Conservation (phyloP, 2,797 vertebrate species). For the Leptatherina wallacei region DNA sequence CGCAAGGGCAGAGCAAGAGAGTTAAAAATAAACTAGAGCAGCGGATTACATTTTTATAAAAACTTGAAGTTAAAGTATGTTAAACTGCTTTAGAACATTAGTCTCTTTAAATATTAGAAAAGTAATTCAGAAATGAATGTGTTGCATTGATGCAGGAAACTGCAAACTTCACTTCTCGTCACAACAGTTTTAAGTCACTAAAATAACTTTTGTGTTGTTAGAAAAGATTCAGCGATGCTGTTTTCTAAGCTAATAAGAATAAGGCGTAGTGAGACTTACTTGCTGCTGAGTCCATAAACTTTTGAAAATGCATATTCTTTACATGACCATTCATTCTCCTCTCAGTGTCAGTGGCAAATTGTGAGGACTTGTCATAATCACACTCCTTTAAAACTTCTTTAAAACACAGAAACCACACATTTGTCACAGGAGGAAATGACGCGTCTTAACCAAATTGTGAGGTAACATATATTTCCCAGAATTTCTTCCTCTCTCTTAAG, state of each 20-base stretch:
- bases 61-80: background rate
- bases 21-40: slow-evolving; percentile 21
- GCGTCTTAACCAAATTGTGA: slow-evolving; percentile 70
- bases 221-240: slow-evolving; percentile 1
- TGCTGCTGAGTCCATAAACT: slow-evolving; percentile 70
- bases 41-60: background rate
- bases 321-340: slow-evolving; percentile 84
- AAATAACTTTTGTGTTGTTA: slow-evolving; percentile 18
- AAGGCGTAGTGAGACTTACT: slow-evolving; percentile 73
- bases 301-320: slow-evolving; percentile 78
- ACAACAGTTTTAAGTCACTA: slow-evolving; percentile 14
- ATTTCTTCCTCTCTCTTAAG: slow-evolving; percentile 69
- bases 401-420: slow-evolving; percentile 81
- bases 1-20: slow-evolving; percentile 35
- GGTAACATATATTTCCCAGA: slow-evolving; percentile 84
- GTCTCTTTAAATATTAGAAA: background rate
- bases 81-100: slow-evolving; percentile 5
- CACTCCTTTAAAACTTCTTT: slow-evolving; percentile 78
- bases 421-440: slow-evolving; percentile 86
- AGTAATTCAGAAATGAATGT: background rate
- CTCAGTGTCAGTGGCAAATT: slow-evolving; percentile 69
- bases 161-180: slow-evolving; percentile 26
- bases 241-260: background rate
- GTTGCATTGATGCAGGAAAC: slow-evolving; percentile 20
- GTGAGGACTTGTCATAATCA: slow-evolving; percentile 77